A percentile compares a stretch with the other conserved stretches of the same genome.
These are phyloP conservation scores for Phacellophora camtschatica DNA, from an alignment of 30 jellyfish, hydroid and myxozoan genomes.

Conservation along the genomic window DNA sequence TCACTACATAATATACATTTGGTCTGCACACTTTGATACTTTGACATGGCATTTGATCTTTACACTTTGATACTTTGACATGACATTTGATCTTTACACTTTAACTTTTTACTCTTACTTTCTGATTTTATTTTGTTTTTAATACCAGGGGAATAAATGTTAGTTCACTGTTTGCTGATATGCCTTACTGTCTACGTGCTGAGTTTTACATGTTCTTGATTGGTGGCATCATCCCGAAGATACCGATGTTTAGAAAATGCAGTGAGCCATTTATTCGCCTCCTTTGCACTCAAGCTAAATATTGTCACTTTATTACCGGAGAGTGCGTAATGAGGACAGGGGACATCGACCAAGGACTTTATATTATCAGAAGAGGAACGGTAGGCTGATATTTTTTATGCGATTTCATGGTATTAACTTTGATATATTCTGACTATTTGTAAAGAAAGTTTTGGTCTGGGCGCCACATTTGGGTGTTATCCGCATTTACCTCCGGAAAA, in stretches of 20 bases:
- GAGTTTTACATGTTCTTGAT: constrained; percentile 58
- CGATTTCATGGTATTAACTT: too few relatives aligned
- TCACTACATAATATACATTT: too few relatives aligned
- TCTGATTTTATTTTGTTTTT: background rate
- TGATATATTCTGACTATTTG: too few relatives aligned
- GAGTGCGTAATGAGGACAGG: constrained; percentile 65
- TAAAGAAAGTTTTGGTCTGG: too few relatives aligned
- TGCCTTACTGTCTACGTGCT: constrained; percentile 74
- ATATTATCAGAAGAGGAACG: constrained; percentile 65
- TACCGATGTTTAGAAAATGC: constrained; percentile 67
- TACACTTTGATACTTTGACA: background rate
- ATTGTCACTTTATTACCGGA: constrained; percentile 50
- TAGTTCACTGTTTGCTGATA: constrained; percentile 20
- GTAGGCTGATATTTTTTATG: too few relatives aligned
- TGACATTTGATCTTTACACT: background rate
- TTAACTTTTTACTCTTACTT: background rate
- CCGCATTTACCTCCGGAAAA: too few relatives aligned
- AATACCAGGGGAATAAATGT: constrained; percentile 45
- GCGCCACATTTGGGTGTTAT: too few relatives aligned
- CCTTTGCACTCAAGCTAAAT: constrained; percentile 61
- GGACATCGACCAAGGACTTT: constrained; percentile 62
- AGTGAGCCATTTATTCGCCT: constrained; percentile 58
- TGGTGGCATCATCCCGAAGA: constrained; percentile 51
- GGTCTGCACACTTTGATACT: background rate
- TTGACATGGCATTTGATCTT: background rate